Base-by-base conservation (phyloP, 2,797 vertebrate species). In the Echeneis naucrates region DNA sequence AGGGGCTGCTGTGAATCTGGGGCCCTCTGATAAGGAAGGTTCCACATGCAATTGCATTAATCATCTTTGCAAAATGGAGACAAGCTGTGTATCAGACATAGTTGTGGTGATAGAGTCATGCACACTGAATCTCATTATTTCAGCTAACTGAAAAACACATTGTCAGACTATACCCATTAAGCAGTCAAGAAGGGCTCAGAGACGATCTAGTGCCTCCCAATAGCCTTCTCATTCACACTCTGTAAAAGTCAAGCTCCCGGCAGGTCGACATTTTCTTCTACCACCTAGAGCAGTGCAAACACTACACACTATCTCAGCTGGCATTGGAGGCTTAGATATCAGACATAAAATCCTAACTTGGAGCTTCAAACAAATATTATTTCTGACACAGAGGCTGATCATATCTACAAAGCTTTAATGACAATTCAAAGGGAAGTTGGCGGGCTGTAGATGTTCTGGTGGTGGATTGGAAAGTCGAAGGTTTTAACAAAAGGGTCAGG, bases 161-260 rank as follows among this genome's bases (percentile, higher is more conserved):
- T 64, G 64, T 79, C 60, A 60, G 38, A 44, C 19, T 55, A 62
- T 23, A 40, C 21, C 66, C 21, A 78, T 81, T 83, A 77, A 55
- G 72, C 35, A 70, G 66, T 58, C 26, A 42, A 60, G 55, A 53
- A 64, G 26, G 21, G 30, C 26, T 81, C 57, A 40, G 44, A 75
- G 64, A 60, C 9, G 8, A 50, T 55, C 8, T 24, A 14, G 8
- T 58, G 50, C 44, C 32, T 73, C 54, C 42, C 51, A 72, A 61
- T 4, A 27, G 56, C 26, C 27, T 24, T 68, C 45, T 74, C 38
- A 60, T 70, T 83, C 51, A 32, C 40, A 21, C 74, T 57, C 54
- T 24, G 42, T 77, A 35, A 69, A 48, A 61, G 73, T 40, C 13
- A 1, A 45, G 48, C 57, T 76, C 52, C 67, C 45, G 1, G 8